These are phyloP conservation scores for Mythimna albipuncta DNA, from an alignment of 2,888 invertebrate genomes.

Conservation along the genomic window DNA sequence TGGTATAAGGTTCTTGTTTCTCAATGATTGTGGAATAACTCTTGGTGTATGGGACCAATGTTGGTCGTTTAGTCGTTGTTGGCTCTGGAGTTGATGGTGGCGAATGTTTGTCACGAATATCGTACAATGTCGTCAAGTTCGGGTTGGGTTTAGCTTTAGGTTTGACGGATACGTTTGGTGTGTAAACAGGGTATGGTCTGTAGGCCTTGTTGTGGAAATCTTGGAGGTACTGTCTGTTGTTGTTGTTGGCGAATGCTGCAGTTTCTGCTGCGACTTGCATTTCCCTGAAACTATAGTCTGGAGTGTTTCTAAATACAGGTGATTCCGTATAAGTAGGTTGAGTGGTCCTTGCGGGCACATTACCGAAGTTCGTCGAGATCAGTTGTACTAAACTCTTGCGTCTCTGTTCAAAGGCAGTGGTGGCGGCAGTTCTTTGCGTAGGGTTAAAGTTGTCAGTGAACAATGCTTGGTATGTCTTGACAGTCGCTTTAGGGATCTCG, in stretches of 20 bases:
- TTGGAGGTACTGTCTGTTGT: constrained; percentile 85
- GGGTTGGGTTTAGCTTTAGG: constrained; percentile 80
- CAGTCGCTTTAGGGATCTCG: constrained; percentile 78
- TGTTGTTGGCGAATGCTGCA: constrained; percentile 93
- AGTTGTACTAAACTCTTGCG: constrained; percentile 84
- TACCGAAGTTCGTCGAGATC: constrained; percentile 82
- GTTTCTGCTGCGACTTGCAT: constrained; percentile 94
- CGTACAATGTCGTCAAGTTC: constrained; percentile 86
- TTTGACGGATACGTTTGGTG: constrained; percentile 77
- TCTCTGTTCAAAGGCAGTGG: constrained; percentile 82
- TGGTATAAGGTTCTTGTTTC: constrained; percentile 84
- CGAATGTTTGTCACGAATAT: constrained; percentile 79
- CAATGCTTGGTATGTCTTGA: constrained; percentile 81
- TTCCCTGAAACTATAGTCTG: constrained; percentile 89
- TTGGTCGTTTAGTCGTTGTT: constrained; percentile 85
- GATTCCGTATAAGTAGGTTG: constrained; percentile 79
- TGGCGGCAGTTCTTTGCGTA: constrained; percentile 80
- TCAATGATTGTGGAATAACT: constrained; percentile 77
- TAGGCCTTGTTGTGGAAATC: constrained; percentile 83
- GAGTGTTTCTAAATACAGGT: constrained; percentile 80
- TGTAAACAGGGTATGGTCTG: constrained; percentile 86
- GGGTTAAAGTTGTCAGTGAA: constrained; percentile 80
- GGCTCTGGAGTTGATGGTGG: constrained; percentile 68
- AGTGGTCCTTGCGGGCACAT: constrained; percentile 77
- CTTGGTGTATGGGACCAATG: constrained; percentile 85